Evolutionary conservation across 2,888 invertebrate species (phyloP).

Genomic region (Scrobipalpa costella): DNA sequence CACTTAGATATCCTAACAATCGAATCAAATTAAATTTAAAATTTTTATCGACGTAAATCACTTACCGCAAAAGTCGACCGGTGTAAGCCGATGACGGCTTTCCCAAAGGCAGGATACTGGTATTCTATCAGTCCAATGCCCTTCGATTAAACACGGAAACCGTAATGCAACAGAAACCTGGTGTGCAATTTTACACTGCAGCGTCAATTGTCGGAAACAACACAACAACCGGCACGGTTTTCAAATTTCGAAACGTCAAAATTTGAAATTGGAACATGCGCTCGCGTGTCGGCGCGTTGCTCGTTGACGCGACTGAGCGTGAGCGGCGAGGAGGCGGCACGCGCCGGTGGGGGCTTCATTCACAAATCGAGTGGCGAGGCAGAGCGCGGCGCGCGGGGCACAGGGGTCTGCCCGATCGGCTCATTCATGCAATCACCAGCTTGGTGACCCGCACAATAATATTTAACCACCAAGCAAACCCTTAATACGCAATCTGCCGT

Average conservation of each 20-base stretch:
- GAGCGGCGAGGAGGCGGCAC: slow-evolving; percentile 56
- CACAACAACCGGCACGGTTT: slow-evolving; percentile 59
- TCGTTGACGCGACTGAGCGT: slow-evolving; percentile 70
- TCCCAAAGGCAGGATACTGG: slow-evolving; percentile 55
- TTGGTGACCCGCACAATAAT: slow-evolving; percentile 37
- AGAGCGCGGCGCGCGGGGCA: slow-evolving; percentile 51
- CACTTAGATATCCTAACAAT: slow-evolving; percentile 54
- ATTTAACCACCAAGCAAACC: slow-evolving; percentile 29
- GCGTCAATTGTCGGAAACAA: slow-evolving; percentile 48
- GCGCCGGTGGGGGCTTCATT: slow-evolving; percentile 77
- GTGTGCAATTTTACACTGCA: slow-evolving; percentile 41
- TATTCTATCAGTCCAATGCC: slow-evolving; percentile 45
- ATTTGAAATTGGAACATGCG: slow-evolving; percentile 56
- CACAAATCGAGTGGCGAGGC: slow-evolving; percentile 74
- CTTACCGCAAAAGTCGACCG: slow-evolving; percentile 69
- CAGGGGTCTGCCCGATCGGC: slow-evolving; percentile 44
- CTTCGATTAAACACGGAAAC: slow-evolving; percentile 44
- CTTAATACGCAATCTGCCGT: slow-evolving; percentile 41
- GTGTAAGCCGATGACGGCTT: slow-evolving; percentile 58
- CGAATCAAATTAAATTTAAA: slow-evolving; percentile 47
- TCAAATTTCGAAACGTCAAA: slow-evolving; percentile 68
- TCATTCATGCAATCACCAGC: slow-evolving; percentile 69
- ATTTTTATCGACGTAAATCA: slow-evolving; percentile 53
- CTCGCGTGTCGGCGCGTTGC: slow-evolving; percentile 70
- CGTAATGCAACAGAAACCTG: slow-evolving; percentile 36